Percentiles rank a stretch among this genome's conserved stretches.
phyloP scores from a whole-genome alignment of 2,113 vertebrate genomes.

The Megatriorchis doriae region DNA sequence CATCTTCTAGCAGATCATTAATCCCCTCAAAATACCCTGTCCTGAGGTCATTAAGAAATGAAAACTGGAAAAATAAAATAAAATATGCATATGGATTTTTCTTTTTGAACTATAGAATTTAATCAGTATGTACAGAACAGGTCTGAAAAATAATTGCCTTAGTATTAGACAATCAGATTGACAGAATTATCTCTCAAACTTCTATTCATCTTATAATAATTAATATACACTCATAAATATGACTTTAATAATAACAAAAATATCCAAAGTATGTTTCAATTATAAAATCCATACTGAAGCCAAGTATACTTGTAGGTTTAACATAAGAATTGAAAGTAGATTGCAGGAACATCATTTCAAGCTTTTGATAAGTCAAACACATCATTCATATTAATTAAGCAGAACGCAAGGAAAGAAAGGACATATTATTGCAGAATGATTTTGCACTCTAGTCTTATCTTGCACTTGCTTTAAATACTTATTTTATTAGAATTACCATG shows the following conservation, averaged over 20 bases:
- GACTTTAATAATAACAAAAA: not conserved
- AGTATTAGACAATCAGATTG: not conserved
- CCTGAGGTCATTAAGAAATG: conserved; percentile 11
- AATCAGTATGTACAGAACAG: not conserved
- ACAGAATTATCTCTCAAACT: conserved; percentile 11
- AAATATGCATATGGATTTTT: not conserved
- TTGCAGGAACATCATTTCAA: conserved; percentile 10
- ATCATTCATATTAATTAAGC: not conserved
- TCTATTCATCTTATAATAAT: conserved; percentile 23
- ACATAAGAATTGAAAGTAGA: conserved; percentile 16
- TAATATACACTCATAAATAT: not conserved
- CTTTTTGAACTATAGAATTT: not conserved
- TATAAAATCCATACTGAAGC: not conserved
- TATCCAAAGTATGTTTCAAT: conserved; percentile 8
- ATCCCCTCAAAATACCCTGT: not conserved
- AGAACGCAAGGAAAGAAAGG: not conserved
- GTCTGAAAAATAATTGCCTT: not conserved
- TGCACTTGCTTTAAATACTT: not conserved
- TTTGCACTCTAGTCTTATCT: not conserved
- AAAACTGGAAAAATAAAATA: conserved; percentile 42
- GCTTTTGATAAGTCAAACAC: conserved; percentile 10
- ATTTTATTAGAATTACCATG: not conserved
- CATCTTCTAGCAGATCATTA: conserved; percentile 44
- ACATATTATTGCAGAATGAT: not conserved
- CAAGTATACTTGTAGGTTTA: conserved; percentile 23